Conservation (phyloP, 2,113 vertebrate species). For the Cepphus grylle region DNA sequence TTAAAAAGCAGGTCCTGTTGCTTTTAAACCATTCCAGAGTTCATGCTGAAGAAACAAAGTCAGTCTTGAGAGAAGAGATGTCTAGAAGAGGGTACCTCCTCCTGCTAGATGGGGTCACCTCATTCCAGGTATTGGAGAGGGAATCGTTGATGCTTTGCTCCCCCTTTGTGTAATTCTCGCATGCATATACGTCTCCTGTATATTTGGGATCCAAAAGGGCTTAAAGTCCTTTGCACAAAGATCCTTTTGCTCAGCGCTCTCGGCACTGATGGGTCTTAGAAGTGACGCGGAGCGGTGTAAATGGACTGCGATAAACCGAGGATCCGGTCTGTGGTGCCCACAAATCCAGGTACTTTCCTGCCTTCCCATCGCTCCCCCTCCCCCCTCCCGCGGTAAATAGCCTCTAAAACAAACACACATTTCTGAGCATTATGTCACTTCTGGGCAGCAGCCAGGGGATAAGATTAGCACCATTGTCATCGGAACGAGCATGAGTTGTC, state of each 20-base stretch:
- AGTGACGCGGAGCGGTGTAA: neutral
- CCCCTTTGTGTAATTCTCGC: neutral
- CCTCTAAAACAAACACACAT: constrained; percentile 24
- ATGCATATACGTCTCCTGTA: neutral
- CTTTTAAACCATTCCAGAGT: neutral
- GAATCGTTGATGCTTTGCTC: neutral
- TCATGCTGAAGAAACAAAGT: neutral
- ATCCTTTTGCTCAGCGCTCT: neutral
- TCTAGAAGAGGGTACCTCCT: neutral
- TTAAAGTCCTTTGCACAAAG: neutral
- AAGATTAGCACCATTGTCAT: constrained; percentile 62
- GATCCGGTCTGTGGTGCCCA: neutral
- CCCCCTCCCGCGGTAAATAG: neutral
- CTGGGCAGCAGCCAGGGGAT: constrained; percentile 58
- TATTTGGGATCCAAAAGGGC: neutral
- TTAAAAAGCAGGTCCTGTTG: neutral
- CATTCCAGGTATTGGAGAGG: neutral
- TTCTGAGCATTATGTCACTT: constrained; percentile 46
- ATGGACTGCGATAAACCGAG: neutral
- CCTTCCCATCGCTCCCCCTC: neutral
- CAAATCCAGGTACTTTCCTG: constrained; percentile 15
- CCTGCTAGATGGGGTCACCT: neutral
- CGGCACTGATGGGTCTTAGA: neutral
- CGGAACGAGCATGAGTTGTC: constrained; percentile 47
- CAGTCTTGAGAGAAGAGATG: neutral